Percentiles rank a stretch among this genome's conserved stretches.
These are phyloP conservation scores for Chymomyza procnemis DNA, from an alignment of 2,888 invertebrate species.

Conservation along the genomic window DNA sequence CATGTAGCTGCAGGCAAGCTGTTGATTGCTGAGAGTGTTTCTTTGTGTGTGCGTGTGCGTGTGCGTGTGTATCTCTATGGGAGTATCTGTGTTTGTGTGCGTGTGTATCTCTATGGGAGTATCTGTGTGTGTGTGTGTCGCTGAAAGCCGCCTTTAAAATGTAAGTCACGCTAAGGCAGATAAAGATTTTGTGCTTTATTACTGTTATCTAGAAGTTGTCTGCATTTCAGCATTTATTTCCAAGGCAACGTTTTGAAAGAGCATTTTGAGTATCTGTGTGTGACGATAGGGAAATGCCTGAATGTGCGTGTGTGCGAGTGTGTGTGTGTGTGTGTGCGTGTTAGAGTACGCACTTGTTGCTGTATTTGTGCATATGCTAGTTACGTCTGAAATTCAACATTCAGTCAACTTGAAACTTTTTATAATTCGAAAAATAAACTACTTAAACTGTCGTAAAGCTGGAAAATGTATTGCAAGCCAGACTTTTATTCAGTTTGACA, in stretches of 20 bases:
- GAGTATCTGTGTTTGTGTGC: slow-evolving; percentile 9
- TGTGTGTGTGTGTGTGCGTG: background rate
- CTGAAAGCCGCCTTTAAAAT: slow-evolving; percentile 64
- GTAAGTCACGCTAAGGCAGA: slow-evolving; percentile 60
- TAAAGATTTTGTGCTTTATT: slow-evolving; percentile 65
- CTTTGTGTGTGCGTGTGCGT: background rate
- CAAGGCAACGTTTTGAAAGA: slow-evolving; percentile 1
- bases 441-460: slow-evolving; percentile 59
- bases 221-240: slow-evolving; percentile 49
- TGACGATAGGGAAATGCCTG: background rate
- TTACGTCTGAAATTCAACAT: slow-evolving; percentile 29
- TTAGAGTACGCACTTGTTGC: slow-evolving; percentile 51
- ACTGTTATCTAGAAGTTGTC: slow-evolving; percentile 51
- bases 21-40: slow-evolving; percentile 15
- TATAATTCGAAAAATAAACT: slow-evolving; percentile 63
- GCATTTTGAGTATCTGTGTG: background rate
- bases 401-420: slow-evolving; percentile 45
- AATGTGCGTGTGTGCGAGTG: slow-evolving; percentile 9
- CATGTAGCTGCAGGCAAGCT: slow-evolving; percentile 31
- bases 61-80: slow-evolving; percentile 7
- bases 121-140: slow-evolving; percentile 13
- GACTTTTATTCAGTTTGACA: background rate
- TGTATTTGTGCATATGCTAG: slow-evolving; percentile 10
- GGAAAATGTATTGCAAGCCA: background rate
- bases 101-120: background rate